phyloP scores from a whole-genome alignment of 2,113 vertebrate species.

The Perognathus longimembris region DNA sequence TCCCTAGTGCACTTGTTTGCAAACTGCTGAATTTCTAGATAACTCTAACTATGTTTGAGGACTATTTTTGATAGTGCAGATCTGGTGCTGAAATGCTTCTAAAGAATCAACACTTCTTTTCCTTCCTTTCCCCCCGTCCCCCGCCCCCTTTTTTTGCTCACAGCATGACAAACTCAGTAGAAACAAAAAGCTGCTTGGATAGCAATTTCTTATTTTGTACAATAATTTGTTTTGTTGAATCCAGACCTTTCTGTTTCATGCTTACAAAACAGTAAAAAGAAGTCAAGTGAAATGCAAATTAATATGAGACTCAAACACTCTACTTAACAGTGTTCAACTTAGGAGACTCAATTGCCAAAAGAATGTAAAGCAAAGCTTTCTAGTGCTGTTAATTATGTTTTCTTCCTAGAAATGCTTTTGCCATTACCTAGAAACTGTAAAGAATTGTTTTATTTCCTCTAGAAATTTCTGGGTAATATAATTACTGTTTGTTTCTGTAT shows the following conservation, averaged over 20 bases:
- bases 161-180: slow-evolving; percentile 49
- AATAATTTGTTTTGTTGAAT: slow-evolving; percentile 77
- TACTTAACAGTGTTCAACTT: slow-evolving; percentile 75
- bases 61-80: slow-evolving; percentile 77
- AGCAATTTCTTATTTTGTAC: slow-evolving; percentile 64
- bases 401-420: slow-evolving; percentile 59
- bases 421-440: slow-evolving; percentile 72
- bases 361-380: slow-evolving; percentile 67
- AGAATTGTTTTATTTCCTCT: slow-evolving; percentile 72
- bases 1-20: slow-evolving; percentile 82
- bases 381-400: slow-evolving; percentile 70
- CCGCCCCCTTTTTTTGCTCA: slow-evolving; percentile 42
- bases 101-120: slow-evolving; percentile 68
- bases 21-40: slow-evolving; percentile 85
- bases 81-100: slow-evolving; percentile 69
- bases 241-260: slow-evolving; percentile 62
- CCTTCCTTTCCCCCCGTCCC: background rate
- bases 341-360: slow-evolving; percentile 74
- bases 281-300: slow-evolving; percentile 76
- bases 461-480: slow-evolving; percentile 76
- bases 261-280: slow-evolving; percentile 67
- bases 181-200: slow-evolving; percentile 72
- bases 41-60: slow-evolving; percentile 71
- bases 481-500: slow-evolving; percentile 74
- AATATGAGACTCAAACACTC: slow-evolving; percentile 72